Evolutionary conservation across 2,888 invertebrate genomes (phyloP), one percentile per base, ranked within the genome.

Genomic region (Agrochola lota): DNA sequence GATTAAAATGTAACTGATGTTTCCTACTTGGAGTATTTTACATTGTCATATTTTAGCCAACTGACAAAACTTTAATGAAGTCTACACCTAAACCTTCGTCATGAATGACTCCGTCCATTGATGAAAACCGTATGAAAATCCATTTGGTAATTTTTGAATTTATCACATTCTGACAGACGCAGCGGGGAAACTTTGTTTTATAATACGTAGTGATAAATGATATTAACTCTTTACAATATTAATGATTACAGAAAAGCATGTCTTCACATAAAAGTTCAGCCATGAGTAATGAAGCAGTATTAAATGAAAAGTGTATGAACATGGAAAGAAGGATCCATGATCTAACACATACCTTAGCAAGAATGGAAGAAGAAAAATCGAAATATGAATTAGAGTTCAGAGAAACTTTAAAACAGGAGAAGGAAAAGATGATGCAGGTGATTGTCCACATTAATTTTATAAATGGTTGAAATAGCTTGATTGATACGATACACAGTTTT

Each of bases 251-350:
- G 96, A 95, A 94, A 90, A 88, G 91, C 67, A 85, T 96, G 55
- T 89, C 92, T 77, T 83, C 93, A 67, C 75, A 94, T 15, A 95
- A 95, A 91, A 94, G 90, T 80, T 90, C 94, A 64, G 88, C 95
- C 35, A 89, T 93, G 71, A 94, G 89, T 82, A 97, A 92, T 89
- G 97, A 97, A 89, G 90, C 93, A 55, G 77, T 94, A 79, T 94
- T 95, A 87, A 96, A 92, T 87, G 97, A 96, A 60, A 96, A 95
- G 85, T 94, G 94, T 85, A 88, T 92, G 4, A 95, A 94, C 83
- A 91, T 96, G 87, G 96, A 97, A 81, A 90, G 93, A 57, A 96
- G 95, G 86, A 88, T 96, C 46, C 92, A 94, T 84, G 97, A 97
- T 60, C 87, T 96, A 71, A 93, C 93, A 46, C 92, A 92, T 71